A percentile compares a stretch with the other conserved stretches of the same genome.
Evolutionary conservation across 2,113 vertebrate genomes (phyloP).

Genomic region (Panthera uncia): DNA sequence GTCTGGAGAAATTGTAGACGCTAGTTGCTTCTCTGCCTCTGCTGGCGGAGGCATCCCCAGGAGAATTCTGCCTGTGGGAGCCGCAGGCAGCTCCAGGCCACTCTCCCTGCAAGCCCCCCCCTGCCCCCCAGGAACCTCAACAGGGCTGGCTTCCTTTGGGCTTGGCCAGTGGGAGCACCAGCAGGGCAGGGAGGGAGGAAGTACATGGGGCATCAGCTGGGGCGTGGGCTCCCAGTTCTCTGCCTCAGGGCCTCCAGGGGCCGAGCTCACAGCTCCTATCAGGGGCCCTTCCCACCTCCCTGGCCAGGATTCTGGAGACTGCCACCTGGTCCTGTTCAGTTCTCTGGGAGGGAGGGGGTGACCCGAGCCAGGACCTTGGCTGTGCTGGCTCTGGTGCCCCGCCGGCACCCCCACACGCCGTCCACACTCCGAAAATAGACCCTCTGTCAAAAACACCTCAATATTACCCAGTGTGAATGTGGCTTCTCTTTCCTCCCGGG

Average conservation of each 20-base stretch:
- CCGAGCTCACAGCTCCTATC: neutral
- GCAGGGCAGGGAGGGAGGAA: neutral
- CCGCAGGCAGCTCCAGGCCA: neutral
- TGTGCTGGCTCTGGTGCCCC: neutral
- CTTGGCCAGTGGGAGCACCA: neutral
- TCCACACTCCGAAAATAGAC: neutral
- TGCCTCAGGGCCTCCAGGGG: neutral
- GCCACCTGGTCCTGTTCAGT: neutral
- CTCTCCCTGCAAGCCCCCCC: neutral
- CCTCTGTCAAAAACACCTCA: neutral
- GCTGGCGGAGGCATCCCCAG: neutral
- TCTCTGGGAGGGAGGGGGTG: neutral
- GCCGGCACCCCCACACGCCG: rapidly evolving
- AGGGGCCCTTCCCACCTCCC: neutral
- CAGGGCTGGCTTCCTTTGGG: neutral
- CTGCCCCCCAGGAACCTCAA: too few relatives aligned
- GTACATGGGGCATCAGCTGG: rapidly evolving
- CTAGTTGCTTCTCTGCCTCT: neutral
- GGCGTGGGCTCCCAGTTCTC: neutral
- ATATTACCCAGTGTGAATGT: neutral
- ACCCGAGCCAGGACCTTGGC: rapidly evolving
- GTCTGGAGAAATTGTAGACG: neutral
- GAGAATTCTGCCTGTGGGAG: neutral
- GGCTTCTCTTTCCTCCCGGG: neutral
- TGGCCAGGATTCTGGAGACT: neutral